Evolutionary conservation across 1,140 invertebrate genomes (phyloP).

Genomic region (Nixonia krombeini): DNA sequence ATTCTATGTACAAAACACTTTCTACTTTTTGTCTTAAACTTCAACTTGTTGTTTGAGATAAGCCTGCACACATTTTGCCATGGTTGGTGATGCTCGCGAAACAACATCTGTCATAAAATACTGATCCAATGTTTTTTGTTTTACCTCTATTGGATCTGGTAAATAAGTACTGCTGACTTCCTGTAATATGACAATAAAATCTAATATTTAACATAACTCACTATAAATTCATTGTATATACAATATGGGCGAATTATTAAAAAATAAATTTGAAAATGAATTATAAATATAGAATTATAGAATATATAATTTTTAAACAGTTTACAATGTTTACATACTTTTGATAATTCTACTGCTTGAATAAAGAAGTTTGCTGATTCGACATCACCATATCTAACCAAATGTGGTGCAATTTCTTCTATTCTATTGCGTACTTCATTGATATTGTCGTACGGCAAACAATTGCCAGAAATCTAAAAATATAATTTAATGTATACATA

Average conservation of each 20-base stretch:
- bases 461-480: constrained; percentile 83
- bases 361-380: constrained; percentile 89
- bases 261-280: no score
- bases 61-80: constrained; percentile 98
- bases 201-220: constrained; percentile 5
- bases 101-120: constrained; percentile 99
- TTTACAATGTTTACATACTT: constrained; percentile 70
- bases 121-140: constrained; percentile 88
- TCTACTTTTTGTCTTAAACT: constrained; percentile 16
- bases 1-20: constrained; percentile 52
- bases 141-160: constrained; percentile 80
- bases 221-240: no score
- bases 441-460: constrained; percentile 92
- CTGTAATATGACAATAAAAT: constrained; percentile 67
- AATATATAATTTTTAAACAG: constrained; percentile 33
- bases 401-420: constrained; percentile 89
- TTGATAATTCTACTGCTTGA: constrained; percentile 79
- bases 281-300: constrained; percentile 8
- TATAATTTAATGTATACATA: constrained; percentile 73
- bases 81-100: constrained; percentile 95
- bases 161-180: constrained; percentile 72
- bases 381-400: constrained; percentile 86
- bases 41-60: constrained; percentile 80
- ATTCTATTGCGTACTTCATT: constrained; percentile 88
- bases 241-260: no score